Conservation (phyloP, 1,140 invertebrate genomes). For the Eciton burchellii region DNA sequence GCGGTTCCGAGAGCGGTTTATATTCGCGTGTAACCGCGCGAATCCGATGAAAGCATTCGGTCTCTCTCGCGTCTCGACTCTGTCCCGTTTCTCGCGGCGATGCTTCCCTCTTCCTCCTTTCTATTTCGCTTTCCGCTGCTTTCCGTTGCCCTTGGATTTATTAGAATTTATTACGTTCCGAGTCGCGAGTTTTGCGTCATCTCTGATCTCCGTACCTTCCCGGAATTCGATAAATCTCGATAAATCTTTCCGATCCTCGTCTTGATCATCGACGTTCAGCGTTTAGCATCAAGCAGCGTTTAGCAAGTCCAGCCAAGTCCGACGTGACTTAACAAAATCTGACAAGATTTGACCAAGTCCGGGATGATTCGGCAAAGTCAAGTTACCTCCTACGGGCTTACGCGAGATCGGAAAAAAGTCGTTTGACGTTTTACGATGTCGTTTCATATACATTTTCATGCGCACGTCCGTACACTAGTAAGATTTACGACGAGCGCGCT, state of each 20-base stretch:
- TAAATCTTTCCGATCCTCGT: too few relatives aligned
- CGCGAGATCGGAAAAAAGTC: background rate
- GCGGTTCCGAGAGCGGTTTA: constrained; percentile 52
- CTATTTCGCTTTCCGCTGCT: background rate
- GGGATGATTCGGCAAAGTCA: too few relatives aligned
- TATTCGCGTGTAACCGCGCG: constrained; percentile 46
- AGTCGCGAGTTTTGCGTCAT: constrained; percentile 29
- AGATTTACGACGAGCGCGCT: constrained; percentile 45
- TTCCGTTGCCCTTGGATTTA: constrained; percentile 27
- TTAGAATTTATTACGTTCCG: constrained; percentile 58
- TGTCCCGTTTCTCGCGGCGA: background rate
- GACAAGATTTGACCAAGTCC: too few relatives aligned
- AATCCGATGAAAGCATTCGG: constrained; percentile 33
- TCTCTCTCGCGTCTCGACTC: background rate
- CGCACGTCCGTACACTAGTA: constrained; percentile 12
- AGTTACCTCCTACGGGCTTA: too few relatives aligned
- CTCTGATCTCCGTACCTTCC: background rate
- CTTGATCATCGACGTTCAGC: too few relatives aligned
- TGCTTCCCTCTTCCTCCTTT: constrained; percentile 7
- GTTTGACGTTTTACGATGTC: constrained; percentile 25
- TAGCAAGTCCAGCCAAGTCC: too few relatives aligned
- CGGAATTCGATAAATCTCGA: too few relatives aligned
- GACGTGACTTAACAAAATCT: too few relatives aligned
- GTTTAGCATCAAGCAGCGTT: too few relatives aligned
- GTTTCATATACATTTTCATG: background rate